A percentile compares a stretch with the other conserved stretches of the same genome.
phyloP scores from a whole-genome alignment of 1,140 invertebrate species.

The Steinernema khuongi region DNA sequence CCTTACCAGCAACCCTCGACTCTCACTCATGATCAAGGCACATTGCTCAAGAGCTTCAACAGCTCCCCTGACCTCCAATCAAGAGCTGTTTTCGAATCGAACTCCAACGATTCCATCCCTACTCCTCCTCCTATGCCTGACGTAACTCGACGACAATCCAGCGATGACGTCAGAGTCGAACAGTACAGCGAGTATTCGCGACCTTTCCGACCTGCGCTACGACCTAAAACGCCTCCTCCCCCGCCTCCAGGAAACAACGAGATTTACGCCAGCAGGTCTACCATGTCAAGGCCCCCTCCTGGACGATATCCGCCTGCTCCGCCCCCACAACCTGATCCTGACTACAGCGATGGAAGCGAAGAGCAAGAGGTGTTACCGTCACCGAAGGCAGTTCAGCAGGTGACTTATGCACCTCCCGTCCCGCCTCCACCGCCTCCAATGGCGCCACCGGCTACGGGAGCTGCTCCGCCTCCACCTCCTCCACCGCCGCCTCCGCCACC shows the following conservation, averaged over 20 bases:
- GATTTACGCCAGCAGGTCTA: not conserved
- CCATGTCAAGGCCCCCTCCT: not conserved
- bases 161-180: not conserved
- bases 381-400: not conserved
- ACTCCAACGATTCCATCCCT: slow-evolving; percentile 26
- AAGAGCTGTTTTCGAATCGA: slow-evolving; percentile 15
- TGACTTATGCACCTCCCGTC: slow-evolving; percentile 11
- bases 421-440: slow-evolving; percentile 16
- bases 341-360: slow-evolving; percentile 8
- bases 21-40: not conserved
- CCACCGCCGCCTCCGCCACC: slow-evolving; percentile 51
- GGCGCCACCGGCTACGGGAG: not conserved
- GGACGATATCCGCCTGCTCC: not conserved
- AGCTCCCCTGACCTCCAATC: slow-evolving; percentile 46
- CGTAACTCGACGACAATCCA: not conserved
- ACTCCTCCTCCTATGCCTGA: slow-evolving; percentile 29
- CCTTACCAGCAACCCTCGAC: slow-evolving; percentile 5
- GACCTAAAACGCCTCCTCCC: slow-evolving; percentile 52
- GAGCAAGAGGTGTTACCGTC: not conserved
- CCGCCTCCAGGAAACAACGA: slow-evolving; percentile 34
- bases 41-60: slow-evolving; percentile 47
- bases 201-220: slow-evolving; percentile 35
- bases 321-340: slow-evolving; percentile 12
- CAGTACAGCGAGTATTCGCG: slow-evolving; percentile 40
- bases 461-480: slow-evolving; percentile 27